Evolutionary conservation across 2,113 vertebrate species (phyloP).

Genomic region (Glareola pratincola): DNA sequence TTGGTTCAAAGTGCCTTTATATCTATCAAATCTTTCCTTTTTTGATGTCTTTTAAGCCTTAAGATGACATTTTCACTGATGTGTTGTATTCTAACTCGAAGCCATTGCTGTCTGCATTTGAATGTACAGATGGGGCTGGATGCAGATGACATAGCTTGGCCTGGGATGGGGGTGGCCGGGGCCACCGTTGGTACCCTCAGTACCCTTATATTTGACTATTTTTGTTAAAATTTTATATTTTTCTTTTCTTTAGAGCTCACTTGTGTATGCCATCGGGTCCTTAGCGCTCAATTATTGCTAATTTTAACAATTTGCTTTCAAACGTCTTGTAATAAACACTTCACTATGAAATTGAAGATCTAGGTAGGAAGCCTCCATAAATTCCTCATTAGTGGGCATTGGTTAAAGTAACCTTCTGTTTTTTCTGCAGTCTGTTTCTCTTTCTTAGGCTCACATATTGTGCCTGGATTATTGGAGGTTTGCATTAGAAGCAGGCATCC

Average conservation of each 20-base stretch:
- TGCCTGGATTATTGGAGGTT: neutral
- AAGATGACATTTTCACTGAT: neutral
- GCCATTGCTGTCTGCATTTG: neutral
- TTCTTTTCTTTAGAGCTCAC: neutral
- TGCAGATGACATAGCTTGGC: neutral
- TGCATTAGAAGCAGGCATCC: neutral
- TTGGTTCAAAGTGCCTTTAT: neutral
- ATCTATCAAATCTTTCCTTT: neutral
- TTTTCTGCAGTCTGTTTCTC: neutral
- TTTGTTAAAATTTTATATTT: neutral
- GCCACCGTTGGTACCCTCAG: neutral
- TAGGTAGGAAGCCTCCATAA: neutral
- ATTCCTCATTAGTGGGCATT: neutral
- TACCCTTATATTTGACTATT: neutral
- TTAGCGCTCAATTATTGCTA: neutral
- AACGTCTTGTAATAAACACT: neutral
- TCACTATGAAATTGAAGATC: neutral
- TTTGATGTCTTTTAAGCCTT: neutral
- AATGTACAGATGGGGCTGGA: neutral
- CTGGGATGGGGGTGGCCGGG: neutral
- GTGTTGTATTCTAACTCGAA: neutral
- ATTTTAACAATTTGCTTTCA: neutral
- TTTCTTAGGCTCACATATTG: neutral
- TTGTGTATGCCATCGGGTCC: neutral
- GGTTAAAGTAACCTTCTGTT: neutral